These are phyloP conservation scores for Heterodera schachtii DNA, from an alignment of 1,140 invertebrate genomes.

Conservation along the genomic window DNA sequence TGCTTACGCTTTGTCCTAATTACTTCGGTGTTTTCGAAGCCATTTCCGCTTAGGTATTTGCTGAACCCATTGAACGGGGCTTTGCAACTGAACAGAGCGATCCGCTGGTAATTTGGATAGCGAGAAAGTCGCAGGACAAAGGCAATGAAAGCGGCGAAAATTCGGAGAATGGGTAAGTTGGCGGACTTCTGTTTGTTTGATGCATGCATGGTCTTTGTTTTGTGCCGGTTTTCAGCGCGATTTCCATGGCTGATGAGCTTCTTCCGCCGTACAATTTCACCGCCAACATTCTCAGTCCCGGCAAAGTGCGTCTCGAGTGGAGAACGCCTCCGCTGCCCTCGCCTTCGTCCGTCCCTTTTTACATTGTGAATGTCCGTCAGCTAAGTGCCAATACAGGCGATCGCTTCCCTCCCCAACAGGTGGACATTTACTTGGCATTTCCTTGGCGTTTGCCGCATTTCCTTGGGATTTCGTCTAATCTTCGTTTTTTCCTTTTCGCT, in stretches of 20 bases:
- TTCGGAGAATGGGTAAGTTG: not conserved
- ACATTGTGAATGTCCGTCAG: slow-evolving; percentile 61
- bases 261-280: slow-evolving; percentile 59
- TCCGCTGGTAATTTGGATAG: slow-evolving; percentile 18
- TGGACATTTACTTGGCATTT: slow-evolving; percentile 14
- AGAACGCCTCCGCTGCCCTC: slow-evolving; percentile 13
- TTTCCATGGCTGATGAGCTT: slow-evolving; percentile 33
- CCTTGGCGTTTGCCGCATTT: not conserved
- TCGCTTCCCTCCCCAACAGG: slow-evolving; percentile 52
- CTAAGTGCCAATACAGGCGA: slow-evolving; percentile 54
- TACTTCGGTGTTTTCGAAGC: slow-evolving; percentile 3
- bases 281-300: slow-evolving; percentile 55
- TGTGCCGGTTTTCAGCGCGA: not conserved
- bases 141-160: not conserved
- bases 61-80: not conserved
- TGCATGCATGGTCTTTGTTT: not conserved
- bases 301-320: slow-evolving; percentile 35
- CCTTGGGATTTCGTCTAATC: slow-evolving; percentile 2
- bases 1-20: not conserved
- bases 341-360: slow-evolving; percentile 31
- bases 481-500: slow-evolving; percentile 41
- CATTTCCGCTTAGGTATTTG: slow-evolving; percentile 13
- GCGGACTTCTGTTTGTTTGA: too few species aligned
- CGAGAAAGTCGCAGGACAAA: not conserved
- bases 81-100: slow-evolving; percentile 7